These are phyloP conservation scores for Todiramphus chloris DNA, from an alignment of 2,113 vertebrate genomes.

Conservation along the genomic window DNA sequence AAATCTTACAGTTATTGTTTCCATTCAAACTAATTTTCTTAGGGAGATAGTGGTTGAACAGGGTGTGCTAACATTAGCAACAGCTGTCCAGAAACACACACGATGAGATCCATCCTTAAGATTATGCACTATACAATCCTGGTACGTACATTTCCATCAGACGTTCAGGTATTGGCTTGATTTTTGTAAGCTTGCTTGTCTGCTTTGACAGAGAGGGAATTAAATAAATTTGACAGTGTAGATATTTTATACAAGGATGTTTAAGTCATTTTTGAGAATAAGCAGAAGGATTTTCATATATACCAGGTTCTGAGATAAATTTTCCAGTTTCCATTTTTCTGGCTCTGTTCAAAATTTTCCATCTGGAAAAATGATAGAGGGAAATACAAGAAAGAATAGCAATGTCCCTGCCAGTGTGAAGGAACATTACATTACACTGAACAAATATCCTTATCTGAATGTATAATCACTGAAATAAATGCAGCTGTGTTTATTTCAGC, in stretches of 20 bases:
- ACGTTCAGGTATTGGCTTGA: not conserved
- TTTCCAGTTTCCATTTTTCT: slow-evolving; percentile 36
- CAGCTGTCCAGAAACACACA: not conserved
- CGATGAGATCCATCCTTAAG: not conserved
- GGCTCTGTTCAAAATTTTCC: slow-evolving; percentile 41
- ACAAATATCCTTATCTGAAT: slow-evolving; percentile 65
- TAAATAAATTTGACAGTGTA: not conserved
- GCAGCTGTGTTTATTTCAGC: slow-evolving; percentile 69
- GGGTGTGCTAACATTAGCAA: not conserved
- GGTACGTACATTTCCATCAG: not conserved
- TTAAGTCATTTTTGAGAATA: not conserved
- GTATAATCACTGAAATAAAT: slow-evolving; percentile 68
- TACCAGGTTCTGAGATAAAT: not conserved
- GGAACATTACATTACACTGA: slow-evolving; percentile 57
- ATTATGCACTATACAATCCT: not conserved
- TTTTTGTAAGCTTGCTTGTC: not conserved
- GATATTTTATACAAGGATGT: not conserved
- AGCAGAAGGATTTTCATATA: not conserved
- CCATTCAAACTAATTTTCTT: not conserved
- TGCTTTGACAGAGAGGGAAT: not conserved
- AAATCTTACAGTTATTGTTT: not conserved
- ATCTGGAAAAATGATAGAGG: slow-evolving; percentile 58
- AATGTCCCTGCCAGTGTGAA: slow-evolving; percentile 53
- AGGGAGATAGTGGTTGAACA: not conserved
- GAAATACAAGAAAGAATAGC: slow-evolving; percentile 56